Evolutionary conservation across 1,140 invertebrate genomes (phyloP), one percentile per base, ranked within the genome.

Genomic region (Penaeus chinensis): DNA sequence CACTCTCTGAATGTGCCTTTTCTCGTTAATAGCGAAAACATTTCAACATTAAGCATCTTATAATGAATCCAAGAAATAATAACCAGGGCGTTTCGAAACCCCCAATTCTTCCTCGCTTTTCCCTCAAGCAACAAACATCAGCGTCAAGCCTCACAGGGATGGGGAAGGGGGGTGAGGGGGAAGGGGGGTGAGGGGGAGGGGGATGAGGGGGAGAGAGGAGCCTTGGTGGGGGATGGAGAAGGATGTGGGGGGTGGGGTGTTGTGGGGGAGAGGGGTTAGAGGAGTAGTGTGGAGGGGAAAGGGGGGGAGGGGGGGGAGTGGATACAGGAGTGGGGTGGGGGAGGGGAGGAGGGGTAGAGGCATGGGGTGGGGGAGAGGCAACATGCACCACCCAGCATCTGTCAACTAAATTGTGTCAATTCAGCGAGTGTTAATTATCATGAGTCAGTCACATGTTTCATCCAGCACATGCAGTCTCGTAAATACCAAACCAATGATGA

Each of bases 131-230:
- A 54, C 54, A 54, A 54, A 54, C 54, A 54, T 54, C 54, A 54
- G 54, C 11, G 8, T 1, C 54, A 54, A 54, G 16, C 8, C 7
- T 20, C 7, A 32, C 32, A 76, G 27, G 47, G n/a, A 76, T 18
- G 22, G 74, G n/a, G 74, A 77, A 24, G 47, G 71, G 47, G 24
- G n/a, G 71, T 24, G 71, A 76, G 71, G 47, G 71, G 27, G 71
- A 27, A 19, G 37, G 27, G 71, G 47, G n/a, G 47, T 20, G 27
- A n/a, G 27, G 71, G 27, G 71, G 47, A n/a, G 27, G 71, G 47
- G 71, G 47, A 22, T 32, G 71, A 76, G 71, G 47, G 20, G 47
- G 71, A 76, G n/a, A 76, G 60, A n/a, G 24, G 71, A 27, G 71
- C 11, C 24, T 16, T 7, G 71, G 27, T 4, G 71, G 27, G 7